Base-by-base conservation (phyloP, 2,888 invertebrate species). In the Aleiodes testaceus region DNA sequence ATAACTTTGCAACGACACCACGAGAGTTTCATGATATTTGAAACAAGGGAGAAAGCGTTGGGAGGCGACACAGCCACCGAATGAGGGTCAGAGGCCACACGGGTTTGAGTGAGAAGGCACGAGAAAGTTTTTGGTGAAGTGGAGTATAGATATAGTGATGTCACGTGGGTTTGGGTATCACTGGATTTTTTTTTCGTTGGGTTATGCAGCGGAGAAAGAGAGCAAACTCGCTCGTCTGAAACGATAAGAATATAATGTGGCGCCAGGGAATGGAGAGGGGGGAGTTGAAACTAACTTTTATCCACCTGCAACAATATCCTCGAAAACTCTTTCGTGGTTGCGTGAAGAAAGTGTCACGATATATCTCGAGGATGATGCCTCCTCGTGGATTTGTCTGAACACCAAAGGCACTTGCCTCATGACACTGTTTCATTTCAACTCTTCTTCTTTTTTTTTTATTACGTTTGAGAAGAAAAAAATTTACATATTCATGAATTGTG, bases 21-120 rank as follows among this genome's bases (percentile, higher is more conserved):
- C 59, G 26, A 53, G 79, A 80, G 78, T 79, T 80, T 78, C 74
- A 79, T 76, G 80, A 80, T 84, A 81, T 83, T 84, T 78, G 81
- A 79, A 74, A 72, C 73, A 70, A 70, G 71, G 68, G 64, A 67
- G 30, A 44, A 69, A 26, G 11, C 36, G 42, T 18, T 44, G 47
- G 47, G 52, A 59, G 12, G 45, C 9, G 42, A 36, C 53, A 20
- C 50, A 53, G 44, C 64, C 22, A n/a, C 45, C 49, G 49, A 64
- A 20, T 26, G 26, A 5, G 53, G 69, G 69, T 64, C 69, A 69
- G 47, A 53, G 53, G 45, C 53, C 70, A 14, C 26, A 65, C 20
- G 18, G 26, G 47, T 36, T 36, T 36, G 22, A 70, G 53, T 53
- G 55, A 64, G 53, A 70, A 55, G 65, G 50, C 53, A 53, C 30